Conservation (phyloP, 1,140 invertebrate genomes). For the Linepithema humile region DNA sequence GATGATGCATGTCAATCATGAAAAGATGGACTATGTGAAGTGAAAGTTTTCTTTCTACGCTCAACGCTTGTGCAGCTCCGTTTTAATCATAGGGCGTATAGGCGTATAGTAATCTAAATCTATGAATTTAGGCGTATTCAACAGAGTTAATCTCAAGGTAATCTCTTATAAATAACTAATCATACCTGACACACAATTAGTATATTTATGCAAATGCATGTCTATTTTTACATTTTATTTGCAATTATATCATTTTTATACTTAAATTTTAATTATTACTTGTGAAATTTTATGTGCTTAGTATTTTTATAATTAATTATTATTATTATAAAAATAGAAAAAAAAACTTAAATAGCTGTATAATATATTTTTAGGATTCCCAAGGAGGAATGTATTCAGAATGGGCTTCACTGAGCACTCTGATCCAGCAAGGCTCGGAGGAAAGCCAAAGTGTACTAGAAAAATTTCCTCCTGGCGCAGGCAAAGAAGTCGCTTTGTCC, state of each 20-base stretch:
- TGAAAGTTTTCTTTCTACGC: not conserved
- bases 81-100: slow-evolving; percentile 38
- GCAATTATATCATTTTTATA: not conserved
- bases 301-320: slow-evolving; percentile 1
- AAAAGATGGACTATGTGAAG: not conserved
- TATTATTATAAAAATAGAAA: not conserved
- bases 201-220: not conserved
- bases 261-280: not conserved
- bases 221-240: not conserved
- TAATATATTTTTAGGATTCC: slow-evolving; percentile 73
- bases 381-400: slow-evolving; percentile 92
- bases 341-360: not conserved
- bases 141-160: slow-evolving; percentile 90
- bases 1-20: not conserved
- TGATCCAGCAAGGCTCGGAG: slow-evolving; percentile 88
- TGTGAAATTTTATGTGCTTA: too few species aligned
- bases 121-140: slow-evolving; percentile 91
- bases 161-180: slow-evolving; percentile 55
- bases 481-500: slow-evolving; percentile 92
- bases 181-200: not conserved
- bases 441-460: slow-evolving; percentile 93
- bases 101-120: slow-evolving; percentile 85
- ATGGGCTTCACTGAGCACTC: slow-evolving; percentile 91
- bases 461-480: slow-evolving; percentile 91
- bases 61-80: not conserved